phyloP scores from a whole-genome alignment of 2,888 invertebrate species.

The Folsomia manolachei region DNA sequence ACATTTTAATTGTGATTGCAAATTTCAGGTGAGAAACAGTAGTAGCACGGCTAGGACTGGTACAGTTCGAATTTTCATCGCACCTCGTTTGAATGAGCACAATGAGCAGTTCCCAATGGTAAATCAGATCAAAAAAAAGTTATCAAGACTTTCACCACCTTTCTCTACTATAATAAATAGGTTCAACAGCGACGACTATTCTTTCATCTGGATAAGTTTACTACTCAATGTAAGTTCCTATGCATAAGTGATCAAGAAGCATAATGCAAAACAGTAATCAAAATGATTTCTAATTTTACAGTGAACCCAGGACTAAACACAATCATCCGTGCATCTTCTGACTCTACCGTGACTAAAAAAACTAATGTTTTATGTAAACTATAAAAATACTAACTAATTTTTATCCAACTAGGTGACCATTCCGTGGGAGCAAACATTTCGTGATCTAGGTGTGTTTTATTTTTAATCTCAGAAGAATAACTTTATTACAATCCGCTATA shows the following conservation, averaged over 20 bases:
- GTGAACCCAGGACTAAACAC: slow-evolving; percentile 62
- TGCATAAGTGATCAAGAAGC: no score
- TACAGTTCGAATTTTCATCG: slow-evolving; percentile 69
- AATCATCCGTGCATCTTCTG: slow-evolving; percentile 64
- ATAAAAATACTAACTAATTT: no score
- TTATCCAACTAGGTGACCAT: no score
- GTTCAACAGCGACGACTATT: not conserved
- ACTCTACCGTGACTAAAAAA: slow-evolving; percentile 78
- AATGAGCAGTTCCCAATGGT: slow-evolving; percentile 62
- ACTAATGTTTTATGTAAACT: no score
- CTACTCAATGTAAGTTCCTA: slow-evolving; percentile 3
- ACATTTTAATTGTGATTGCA: not conserved
- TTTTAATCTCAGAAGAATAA: no score
- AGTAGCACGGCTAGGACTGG: slow-evolving; percentile 58
- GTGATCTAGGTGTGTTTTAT: not conserved
- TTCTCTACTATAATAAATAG: no score
- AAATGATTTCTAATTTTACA: no score
- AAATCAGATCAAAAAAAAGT: not conserved
- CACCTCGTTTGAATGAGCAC: slow-evolving; percentile 66
- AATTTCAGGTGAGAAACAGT: slow-evolving; percentile 51
- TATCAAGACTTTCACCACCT: not conserved
- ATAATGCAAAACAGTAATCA: no score
- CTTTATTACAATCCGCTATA: no score
- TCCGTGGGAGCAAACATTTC: slow-evolving; percentile 72
- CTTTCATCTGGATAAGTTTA: not conserved